Percentiles rank a stretch among this genome's conserved stretches.
phyloP scores from a whole-genome alignment of 2,113 vertebrate genomes.

The Glaucidium brasilianum region DNA sequence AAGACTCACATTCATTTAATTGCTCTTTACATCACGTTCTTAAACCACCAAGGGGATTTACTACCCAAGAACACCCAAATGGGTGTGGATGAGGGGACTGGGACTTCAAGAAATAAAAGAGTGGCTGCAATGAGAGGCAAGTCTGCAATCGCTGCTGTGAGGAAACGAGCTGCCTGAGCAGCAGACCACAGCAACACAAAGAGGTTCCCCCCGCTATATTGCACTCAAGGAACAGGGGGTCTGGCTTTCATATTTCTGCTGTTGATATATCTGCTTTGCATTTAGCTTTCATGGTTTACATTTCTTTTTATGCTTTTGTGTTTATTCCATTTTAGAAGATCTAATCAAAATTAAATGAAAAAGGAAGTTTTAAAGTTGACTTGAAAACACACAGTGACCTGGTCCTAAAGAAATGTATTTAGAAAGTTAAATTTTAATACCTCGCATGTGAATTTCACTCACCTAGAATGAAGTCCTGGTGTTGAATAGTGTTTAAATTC shows the following conservation, averaged over 20 bases:
- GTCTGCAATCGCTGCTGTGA: neutral
- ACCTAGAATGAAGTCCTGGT: conserved; percentile 9
- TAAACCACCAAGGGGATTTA: neutral
- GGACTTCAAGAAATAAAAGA: neutral
- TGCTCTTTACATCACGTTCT: neutral
- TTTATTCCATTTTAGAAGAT: neutral
- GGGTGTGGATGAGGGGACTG: neutral
- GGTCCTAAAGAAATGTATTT: neutral
- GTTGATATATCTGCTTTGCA: neutral
- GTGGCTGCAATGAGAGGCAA: neutral
- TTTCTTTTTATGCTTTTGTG: neutral
- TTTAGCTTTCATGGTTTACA: neutral
- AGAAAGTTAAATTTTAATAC: conserved; percentile 7
- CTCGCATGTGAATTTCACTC: neutral
- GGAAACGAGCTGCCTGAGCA: accelerated
- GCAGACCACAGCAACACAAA: neutral
- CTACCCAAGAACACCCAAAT: neutral
- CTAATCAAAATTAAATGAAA: neutral
- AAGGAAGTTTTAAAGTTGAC: conserved; percentile 25
- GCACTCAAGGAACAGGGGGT: neutral
- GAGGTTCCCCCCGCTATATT: neutral
- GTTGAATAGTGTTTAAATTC: conserved; percentile 25
- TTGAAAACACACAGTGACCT: neutral
- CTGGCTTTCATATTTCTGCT: neutral
- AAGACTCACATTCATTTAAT: neutral